These are phyloP conservation scores for Nipponacmea schrenckii DNA, from an alignment of 2,888 invertebrate species.

Conservation along the genomic window DNA sequence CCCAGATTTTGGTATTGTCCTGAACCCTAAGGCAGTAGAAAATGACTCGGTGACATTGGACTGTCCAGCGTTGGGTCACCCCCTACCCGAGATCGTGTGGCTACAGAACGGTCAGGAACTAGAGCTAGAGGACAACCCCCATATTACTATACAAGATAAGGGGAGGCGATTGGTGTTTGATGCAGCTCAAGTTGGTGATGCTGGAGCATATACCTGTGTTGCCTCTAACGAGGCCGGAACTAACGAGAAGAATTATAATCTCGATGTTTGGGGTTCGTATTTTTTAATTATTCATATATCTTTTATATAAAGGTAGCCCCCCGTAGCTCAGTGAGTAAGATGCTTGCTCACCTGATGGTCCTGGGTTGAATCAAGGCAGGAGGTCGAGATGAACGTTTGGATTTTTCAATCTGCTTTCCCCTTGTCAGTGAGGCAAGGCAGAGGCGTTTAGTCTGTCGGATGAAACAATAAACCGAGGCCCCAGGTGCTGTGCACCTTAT, in stretches of 20 bases:
- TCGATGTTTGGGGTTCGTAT: slow-evolving; percentile 61
- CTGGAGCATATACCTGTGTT: slow-evolving; percentile 66
- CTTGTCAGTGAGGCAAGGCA: too few relatives aligned
- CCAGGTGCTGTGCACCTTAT: too few relatives aligned
- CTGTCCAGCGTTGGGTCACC: slow-evolving; percentile 60
- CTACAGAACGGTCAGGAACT: slow-evolving; percentile 51
- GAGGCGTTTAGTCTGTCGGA: too few relatives aligned
- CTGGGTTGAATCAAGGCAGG: background rate
- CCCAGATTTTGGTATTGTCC: slow-evolving; percentile 52
- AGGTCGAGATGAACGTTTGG: background rate
- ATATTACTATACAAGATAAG: slow-evolving; percentile 37
- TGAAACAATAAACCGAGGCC: too few relatives aligned
- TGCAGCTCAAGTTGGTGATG: slow-evolving; percentile 46
- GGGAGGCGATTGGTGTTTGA: slow-evolving; percentile 56
- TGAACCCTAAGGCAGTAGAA: slow-evolving; percentile 61
- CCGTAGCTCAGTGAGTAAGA: too few relatives aligned
- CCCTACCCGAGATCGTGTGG: slow-evolving; percentile 61
- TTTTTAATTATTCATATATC: background rate
- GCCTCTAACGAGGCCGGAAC: slow-evolving; percentile 70
- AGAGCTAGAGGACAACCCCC: slow-evolving; percentile 35
- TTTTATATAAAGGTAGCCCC: too few relatives aligned
- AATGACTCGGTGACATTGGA: slow-evolving; percentile 56
- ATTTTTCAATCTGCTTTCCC: too few relatives aligned
- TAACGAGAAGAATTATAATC: slow-evolving; percentile 56
- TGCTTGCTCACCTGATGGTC: background rate